Evolutionary conservation across 1,140 invertebrate species (phyloP), one percentile per base, ranked within the genome.

Genomic region (Aricia agestis): DNA sequence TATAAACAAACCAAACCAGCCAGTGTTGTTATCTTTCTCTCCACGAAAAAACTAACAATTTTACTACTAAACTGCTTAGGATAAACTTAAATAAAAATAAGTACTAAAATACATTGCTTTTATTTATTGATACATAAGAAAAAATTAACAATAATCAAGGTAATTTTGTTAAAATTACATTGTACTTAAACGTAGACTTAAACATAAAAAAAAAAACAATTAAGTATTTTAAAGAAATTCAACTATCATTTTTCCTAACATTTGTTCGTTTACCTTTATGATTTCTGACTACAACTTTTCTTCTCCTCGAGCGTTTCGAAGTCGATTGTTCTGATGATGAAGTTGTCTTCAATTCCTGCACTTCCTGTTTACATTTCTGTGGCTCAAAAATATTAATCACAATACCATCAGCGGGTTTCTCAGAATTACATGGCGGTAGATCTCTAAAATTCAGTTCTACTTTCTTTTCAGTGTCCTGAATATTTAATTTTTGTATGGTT

Each of bases 1-100:
- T 15, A 97, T 98, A 68, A 97, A 97, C 78, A 95, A 95, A 82
- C 97, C 97, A 1, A 94, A 97, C 89, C 87, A 92, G 75, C 94
- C 96, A 10, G 92, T 97, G 15, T 87, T 92, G 63, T 85, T 97
- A 57, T 86, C 77, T 31, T 94, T 95, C 79, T 84, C 83, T 74
- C 57, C 78, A 67, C 88, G 90, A 78, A 68, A 52, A 25, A 9
- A 61, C 10, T 78, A 77, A 78, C n/a, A 19, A 11, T 52, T 52
- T 52, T 13, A 10, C 13, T 9, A 15, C 0, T 52, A 4, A 36
- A 36, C 36, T 36, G 6, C 0, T 5, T 36, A 36, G 36, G 36
- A 36, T 36, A 36, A 36, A 36, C 36, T 36, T 6, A 36, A 36
- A 36, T 36, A 36, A 36, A 36, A 36, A 36, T 36, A 36, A 36